Evolutionary conservation across 2,797 vertebrate genomes (phyloP), one percentile per base, ranked within the genome.

Genomic region (Xerus rutilus): DNA sequence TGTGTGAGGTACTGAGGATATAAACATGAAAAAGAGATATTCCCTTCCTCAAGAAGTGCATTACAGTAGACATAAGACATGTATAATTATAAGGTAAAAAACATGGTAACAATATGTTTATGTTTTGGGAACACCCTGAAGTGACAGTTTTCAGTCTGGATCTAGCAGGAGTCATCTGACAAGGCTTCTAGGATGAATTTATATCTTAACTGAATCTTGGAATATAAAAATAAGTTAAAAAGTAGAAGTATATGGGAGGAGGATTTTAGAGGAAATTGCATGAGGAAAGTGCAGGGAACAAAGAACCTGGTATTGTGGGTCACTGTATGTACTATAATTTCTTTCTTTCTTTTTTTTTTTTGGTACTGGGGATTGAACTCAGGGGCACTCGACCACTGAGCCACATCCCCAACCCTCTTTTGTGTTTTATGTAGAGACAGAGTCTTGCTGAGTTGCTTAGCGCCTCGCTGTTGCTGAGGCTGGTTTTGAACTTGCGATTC

Each of bases 161-260:
- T 87, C 30, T 77, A 35, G 15, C 54, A 77, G 45, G 13, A 79
- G 32, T 64, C 35, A 79, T 74, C 59, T 88, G 67, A 72, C 32
- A 76, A 84, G 13, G 47, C 20, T 95, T 91, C 52, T 76, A 70
- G 77, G 52, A 79, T 87, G 59, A 88, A 91, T 67, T 67, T 81
- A 30, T 57, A 90, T 49, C 43, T 89, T 82, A 87, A 90, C 45
- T 79, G 12, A 74, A 78, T 52, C 54, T 92, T 72, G 73, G 90
- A 45, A 28, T 90, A 76, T 79, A 76, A 92, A 93, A 79, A 30
- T n/a, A 93, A 70, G 23, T 90, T 7, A n/a, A 82, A 89, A 77
- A 69, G 30, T 64, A 69, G 35, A 67, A 93, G 43, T 21, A 62
- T n/a, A 57, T 30, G 15, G 4, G 32, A 86, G 32, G 86, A 88